Base-by-base conservation (phyloP, 92 coral and sea anemone genomes). In the Paramuricea clavata region DNA sequence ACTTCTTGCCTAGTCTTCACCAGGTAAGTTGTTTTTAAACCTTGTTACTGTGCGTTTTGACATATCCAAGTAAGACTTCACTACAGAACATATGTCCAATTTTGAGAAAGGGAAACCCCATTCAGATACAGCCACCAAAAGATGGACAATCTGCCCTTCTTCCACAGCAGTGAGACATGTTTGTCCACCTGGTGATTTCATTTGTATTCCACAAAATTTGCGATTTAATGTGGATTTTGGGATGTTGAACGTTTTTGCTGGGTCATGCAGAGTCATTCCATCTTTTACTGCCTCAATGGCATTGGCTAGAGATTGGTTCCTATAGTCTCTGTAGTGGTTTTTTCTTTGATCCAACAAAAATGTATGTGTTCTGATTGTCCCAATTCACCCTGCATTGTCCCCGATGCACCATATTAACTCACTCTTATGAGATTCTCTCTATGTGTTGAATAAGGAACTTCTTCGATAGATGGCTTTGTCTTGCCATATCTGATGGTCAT, bases 1-100 rank as follows among this genome's bases (percentile, higher is more conserved):
- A 61, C 83, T 78, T 57, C 49, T 78, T 54, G 83, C 83, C 83
- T 70, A 78, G 15, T 78, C 83, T 33, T 30, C 83, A 23, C 83
- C 71, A 54, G 71, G 83, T 42, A 78, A 61, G 30, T 78, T 78
- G n/a, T 57, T 61, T 78, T 54, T 78, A 57, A 78, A 54, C 41
- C 41, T 54, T 44, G 26, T 54, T 12, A 78, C 32, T 10, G 4
- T 54, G 25, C 70, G 44, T 30, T 57, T 57, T 11, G 49, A 54
- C 83, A 30, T 78, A 36, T 78, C 83, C 71, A 78, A 59, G 52
- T 54, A 78, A 26, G 83, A 54, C 44, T 78, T 78, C 23, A 78
- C 83, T 61, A 78, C 23, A 17, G 52, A 33, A 78, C 70, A 49
- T 52, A 78, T 12, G 30, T 78, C 83, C 52, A 78, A 57, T 52